Percentiles rank a stretch among this genome's conserved stretches.
Conservation (phyloP, 92 coral and sea anemone species). For the Virgularia gustaviana region DNA sequence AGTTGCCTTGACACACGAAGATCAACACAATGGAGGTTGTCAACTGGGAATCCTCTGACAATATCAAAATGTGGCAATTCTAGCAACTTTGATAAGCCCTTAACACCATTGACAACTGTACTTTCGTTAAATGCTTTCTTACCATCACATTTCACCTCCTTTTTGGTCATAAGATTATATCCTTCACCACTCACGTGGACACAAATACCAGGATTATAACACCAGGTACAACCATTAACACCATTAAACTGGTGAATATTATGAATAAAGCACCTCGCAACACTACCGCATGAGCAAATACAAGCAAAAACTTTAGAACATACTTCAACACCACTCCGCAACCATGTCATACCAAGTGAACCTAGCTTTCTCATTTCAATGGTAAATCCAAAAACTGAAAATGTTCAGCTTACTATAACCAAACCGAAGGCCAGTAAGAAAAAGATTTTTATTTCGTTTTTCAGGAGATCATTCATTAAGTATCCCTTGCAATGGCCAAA, state of each 20-base stretch:
- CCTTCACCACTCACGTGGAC: conserved; percentile 13
- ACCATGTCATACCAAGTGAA: conserved; percentile 12
- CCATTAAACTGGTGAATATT: conserved; percentile 32
- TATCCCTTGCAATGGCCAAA: too few species aligned
- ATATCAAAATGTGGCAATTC: conserved; percentile 11
- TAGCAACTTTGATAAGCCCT: conserved; percentile 16
- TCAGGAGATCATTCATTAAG: conserved; percentile 14
- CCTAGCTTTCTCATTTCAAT: conserved; percentile 6
- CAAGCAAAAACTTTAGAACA: conserved; percentile 22
- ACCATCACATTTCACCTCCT: conserved; percentile 2
- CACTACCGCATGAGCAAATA: conserved; percentile 27
- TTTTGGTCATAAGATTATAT: conserved; percentile 6
- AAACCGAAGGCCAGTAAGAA: conserved; percentile 12
- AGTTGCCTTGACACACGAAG: conserved; percentile 10
- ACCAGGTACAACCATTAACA: conserved; percentile 22
- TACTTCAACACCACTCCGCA: conserved; percentile 2
- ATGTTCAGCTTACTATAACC: conserved; percentile 19
- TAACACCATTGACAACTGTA: conserved; percentile 7
- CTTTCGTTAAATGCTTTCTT: not conserved
- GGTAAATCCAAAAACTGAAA: conserved; percentile 5
- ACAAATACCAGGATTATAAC: conserved; percentile 11
- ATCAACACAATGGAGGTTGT: too few species aligned
- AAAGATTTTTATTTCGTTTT: not conserved
- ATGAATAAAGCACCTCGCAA: too few species aligned
- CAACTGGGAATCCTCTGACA: conserved; percentile 21